phyloP scores from a whole-genome alignment of 2,113 vertebrate species.

The Amia ocellicauda region DNA sequence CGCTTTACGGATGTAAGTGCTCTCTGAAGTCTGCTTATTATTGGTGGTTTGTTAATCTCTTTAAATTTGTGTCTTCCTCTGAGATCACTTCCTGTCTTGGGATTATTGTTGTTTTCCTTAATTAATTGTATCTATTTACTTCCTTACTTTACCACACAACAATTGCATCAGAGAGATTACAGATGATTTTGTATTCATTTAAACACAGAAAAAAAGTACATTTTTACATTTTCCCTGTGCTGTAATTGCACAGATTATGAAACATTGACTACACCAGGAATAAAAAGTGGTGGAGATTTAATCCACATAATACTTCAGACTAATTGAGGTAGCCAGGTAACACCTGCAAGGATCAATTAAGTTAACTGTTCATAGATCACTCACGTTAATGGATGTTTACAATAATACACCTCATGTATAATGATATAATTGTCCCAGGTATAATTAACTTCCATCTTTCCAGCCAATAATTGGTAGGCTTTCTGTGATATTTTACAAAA shows the following conservation, averaged over 20 bases:
- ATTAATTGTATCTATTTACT: no score
- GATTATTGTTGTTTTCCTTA: no score
- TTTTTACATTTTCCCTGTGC: neutral
- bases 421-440: neutral
- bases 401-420: neutral
- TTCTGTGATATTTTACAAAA: neutral
- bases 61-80: no score
- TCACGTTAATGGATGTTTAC: slow-evolving; percentile 11
- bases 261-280: neutral
- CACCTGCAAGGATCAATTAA: slow-evolving; percentile 8
- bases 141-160: no score
- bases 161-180: no score
- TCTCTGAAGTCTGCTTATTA: no score
- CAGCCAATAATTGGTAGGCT: slow-evolving; percentile 1
- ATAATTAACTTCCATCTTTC: slow-evolving; percentile 7
- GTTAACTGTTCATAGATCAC: neutral
- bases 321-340: neutral
- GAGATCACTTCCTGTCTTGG: no score
- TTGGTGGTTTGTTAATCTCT: no score
- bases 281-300: neutral
- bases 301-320: neutral
- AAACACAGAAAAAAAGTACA: neutral
- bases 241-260: neutral
- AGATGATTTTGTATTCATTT: neutral
- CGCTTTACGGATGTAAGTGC: no score